Percentiles rank a stretch among this genome's conserved stretches.
Evolutionary conservation across 2,113 vertebrate genomes (phyloP).

Genomic region (Xiphorhynchus elegans): DNA sequence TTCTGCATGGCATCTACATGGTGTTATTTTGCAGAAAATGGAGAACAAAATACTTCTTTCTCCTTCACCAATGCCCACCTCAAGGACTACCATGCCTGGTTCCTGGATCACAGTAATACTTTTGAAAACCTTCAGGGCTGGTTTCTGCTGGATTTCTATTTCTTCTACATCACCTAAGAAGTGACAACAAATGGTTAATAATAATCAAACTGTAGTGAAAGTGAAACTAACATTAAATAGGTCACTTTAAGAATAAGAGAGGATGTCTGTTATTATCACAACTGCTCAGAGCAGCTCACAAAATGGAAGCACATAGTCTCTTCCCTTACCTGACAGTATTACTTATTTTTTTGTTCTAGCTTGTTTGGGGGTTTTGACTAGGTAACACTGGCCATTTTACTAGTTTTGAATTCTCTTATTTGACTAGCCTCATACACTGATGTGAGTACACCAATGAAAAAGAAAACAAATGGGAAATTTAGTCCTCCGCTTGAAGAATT

Average conservation of each 20-base stretch:
- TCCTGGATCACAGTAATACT: constrained; percentile 92
- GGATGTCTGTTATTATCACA: background rate
- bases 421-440: background rate
- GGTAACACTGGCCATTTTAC: background rate
- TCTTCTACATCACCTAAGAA: constrained; percentile 93
- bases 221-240: background rate
- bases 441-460: background rate
- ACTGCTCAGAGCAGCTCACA: background rate
- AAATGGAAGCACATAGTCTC: background rate
- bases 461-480: background rate
- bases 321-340: background rate
- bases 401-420: background rate
- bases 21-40: background rate
- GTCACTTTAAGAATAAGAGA: background rate
- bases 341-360: background rate
- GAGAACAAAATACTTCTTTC: background rate
- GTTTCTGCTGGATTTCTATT: constrained; percentile 90
- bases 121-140: constrained; percentile 91
- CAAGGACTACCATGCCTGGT: constrained; percentile 89
- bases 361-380: background rate
- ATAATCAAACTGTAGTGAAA: background rate
- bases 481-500: background rate
- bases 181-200: background rate
- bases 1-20: background rate
- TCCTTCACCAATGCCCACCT: constrained; percentile 77